Evolutionary conservation across 1,140 invertebrate species (phyloP), one percentile per base, ranked within the genome.

Genomic region (Macrobrachium nipponense): DNA sequence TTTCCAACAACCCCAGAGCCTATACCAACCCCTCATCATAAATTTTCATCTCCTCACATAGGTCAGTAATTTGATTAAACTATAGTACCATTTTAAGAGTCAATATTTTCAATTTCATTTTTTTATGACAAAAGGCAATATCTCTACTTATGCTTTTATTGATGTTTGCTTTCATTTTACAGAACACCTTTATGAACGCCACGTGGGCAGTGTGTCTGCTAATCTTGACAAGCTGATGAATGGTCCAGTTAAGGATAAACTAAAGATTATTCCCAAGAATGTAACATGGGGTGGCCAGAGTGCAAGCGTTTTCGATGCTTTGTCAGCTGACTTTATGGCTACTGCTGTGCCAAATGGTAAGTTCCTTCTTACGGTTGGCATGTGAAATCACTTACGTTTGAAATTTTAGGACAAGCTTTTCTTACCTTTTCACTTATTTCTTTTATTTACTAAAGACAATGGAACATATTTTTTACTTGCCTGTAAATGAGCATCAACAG

Each of bases 281-380:
- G 75, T 86, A 17, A 86, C 84, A 15, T 86, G 84, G 84, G 77
- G 78, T 11, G 84, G 82, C 58, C 82, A 84, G 73, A 84, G 82
- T 23, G 43, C 76, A 43, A 5, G 64, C 12, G 82, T 84, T 11
- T 84, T 84, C 51, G 60, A 68, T n/a, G 82, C 82, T 23, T 60
- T 84, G 23, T 77, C 82, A 15, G 82, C 44, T 18, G 82, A 84
- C 43, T 84, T 84, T 61, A 84, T 84, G 82, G 59, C 20, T 27
- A 20, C 80, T n/a, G 43, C 73, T 77, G 73, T 84, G 14, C 64
- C 68, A 43, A 78, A 84, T 68, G 82, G 82, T 77, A 20, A 77
- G 73, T 77, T 60, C 10, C 11, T 36, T 73, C 15, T 73, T 73
- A 7, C 23, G 6, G 7, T 5, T 73, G 27, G 23, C 43, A 15